Percentiles rank a stretch among this genome's conserved stretches.
phyloP scores from a whole-genome alignment of 2,113 vertebrate genomes.

The Enhydra lutris region DNA sequence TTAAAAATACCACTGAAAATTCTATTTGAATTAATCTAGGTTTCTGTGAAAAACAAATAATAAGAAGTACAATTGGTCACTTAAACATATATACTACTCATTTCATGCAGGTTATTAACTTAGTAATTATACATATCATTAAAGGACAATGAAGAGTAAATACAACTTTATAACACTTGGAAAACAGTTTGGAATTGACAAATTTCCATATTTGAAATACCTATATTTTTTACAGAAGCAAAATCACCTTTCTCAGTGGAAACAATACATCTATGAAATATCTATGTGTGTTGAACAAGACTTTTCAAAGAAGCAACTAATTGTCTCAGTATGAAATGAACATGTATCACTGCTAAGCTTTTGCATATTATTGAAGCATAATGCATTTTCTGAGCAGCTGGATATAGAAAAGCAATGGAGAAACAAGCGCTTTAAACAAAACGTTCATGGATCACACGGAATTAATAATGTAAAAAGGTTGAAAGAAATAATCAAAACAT shows the following conservation, averaged over 20 bases:
- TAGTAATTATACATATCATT: slow-evolving; percentile 79
- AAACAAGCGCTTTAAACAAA: slow-evolving; percentile 43
- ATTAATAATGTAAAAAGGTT: slow-evolving; percentile 53
- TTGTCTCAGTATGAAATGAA: slow-evolving; percentile 71
- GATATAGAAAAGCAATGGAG: slow-evolving; percentile 60
- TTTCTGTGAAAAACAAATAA: slow-evolving; percentile 78
- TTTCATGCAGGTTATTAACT: slow-evolving; percentile 81
- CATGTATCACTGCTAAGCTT: slow-evolving; percentile 65
- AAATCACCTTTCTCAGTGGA: slow-evolving; percentile 76
- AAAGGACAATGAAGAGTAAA: slow-evolving; percentile 84
- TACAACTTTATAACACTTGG: slow-evolving; percentile 80
- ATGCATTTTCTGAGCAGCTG: slow-evolving; percentile 55
- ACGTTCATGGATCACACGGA: slow-evolving; percentile 57
- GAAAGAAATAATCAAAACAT: slow-evolving; percentile 72
- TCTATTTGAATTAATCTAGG: slow-evolving; percentile 80
- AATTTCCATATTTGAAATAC: slow-evolving; percentile 76
- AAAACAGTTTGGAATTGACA: slow-evolving; percentile 81
- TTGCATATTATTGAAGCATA: slow-evolving; percentile 66
- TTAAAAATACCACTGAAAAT: slow-evolving; percentile 81
- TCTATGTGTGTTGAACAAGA: slow-evolving; percentile 61
- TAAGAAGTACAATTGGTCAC: slow-evolving; percentile 81
- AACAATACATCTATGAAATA: slow-evolving; percentile 80
- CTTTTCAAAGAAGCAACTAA: slow-evolving; percentile 77
- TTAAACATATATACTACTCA: slow-evolving; percentile 76
- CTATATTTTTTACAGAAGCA: slow-evolving; percentile 75